Conservation (phyloP, 1,140 invertebrate species). For the Leptinotarsa defecta region DNA sequence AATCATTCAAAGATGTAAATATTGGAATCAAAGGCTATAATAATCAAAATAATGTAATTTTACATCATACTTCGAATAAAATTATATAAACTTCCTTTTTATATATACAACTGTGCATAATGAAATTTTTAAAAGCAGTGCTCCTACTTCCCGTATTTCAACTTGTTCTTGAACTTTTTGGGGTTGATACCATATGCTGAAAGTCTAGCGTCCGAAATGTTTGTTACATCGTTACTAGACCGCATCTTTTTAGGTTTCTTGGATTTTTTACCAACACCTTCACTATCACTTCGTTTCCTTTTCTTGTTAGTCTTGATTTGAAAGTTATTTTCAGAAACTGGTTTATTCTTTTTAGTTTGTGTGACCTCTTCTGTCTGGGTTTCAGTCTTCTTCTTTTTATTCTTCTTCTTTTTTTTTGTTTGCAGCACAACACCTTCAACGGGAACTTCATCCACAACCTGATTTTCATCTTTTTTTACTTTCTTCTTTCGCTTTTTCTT, state of each 20-base stretch:
- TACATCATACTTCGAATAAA: too few species aligned
- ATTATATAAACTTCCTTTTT: too few species aligned
- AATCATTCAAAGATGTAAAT: too few species aligned
- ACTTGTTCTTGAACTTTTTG: constrained; percentile 79
- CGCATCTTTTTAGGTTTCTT: constrained; percentile 28
- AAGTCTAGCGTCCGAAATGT: constrained; percentile 76
- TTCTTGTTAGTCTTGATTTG: not conserved
- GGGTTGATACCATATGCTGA: constrained; percentile 91
- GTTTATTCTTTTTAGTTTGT: constrained; percentile 2
- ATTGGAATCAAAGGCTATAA: too few species aligned
- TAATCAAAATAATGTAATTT: too few species aligned
- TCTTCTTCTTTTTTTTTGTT: constrained; percentile 26
- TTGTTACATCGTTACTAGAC: constrained; percentile 50
- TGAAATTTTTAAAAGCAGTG: too few species aligned
- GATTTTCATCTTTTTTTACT: constrained; percentile 8
- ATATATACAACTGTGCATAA: too few species aligned
- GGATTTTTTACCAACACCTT: constrained; percentile 34
- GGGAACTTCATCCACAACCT: constrained; percentile 13
- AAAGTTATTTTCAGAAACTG: constrained; percentile 23
- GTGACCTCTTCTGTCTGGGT: constrained; percentile 32
- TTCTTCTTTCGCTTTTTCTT: constrained; percentile 8
- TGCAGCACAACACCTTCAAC: constrained; percentile 23
- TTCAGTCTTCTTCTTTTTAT: constrained; percentile 38
- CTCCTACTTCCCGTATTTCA: constrained; percentile 59
- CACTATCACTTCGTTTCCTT: constrained; percentile 19